Conservation (phyloP, 2,888 invertebrate genomes). For the Homarus gammarus region DNA sequence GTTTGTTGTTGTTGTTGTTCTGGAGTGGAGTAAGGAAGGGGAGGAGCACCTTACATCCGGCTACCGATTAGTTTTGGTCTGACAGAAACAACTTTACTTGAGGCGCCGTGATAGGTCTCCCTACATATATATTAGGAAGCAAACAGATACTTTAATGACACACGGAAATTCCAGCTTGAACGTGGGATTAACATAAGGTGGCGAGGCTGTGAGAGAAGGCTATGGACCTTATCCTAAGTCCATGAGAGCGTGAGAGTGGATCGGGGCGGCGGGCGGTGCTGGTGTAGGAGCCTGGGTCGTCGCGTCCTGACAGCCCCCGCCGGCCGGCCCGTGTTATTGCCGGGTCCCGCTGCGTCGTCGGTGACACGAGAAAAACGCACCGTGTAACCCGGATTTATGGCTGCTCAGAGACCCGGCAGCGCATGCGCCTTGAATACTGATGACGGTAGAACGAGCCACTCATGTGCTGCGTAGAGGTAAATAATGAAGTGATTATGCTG, state of each 20-base stretch:
- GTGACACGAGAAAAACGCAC: slow-evolving; percentile 68
- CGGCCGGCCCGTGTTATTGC: slow-evolving; percentile 64
- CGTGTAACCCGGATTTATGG: slow-evolving; percentile 71
- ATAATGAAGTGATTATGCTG: slow-evolving; percentile 70
- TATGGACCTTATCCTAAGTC: not conserved
- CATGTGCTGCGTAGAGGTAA: slow-evolving; percentile 40
- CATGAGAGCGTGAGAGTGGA: slow-evolving; percentile 3
- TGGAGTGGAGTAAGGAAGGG: not conserved
- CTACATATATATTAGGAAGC: not conserved
- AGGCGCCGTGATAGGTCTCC: not conserved
- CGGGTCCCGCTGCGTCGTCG: slow-evolving; percentile 64
- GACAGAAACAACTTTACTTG: not conserved
- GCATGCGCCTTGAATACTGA: slow-evolving; percentile 56
- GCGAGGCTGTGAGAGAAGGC: not conserved
- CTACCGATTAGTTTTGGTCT: not conserved
- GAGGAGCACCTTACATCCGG: not conserved
- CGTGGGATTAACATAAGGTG: not conserved
- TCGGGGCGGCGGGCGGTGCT: not conserved
- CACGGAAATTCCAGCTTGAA: not conserved
- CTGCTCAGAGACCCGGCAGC: slow-evolving; percentile 49
- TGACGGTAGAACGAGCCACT: slow-evolving; percentile 36
- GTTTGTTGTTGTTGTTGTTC: not conserved
- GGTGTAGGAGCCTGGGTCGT: not conserved
- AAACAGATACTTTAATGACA: not conserved
- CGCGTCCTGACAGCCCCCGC: slow-evolving; percentile 62